Percentiles rank a stretch among this genome's conserved stretches.
These are phyloP conservation scores for Sycophaga agraensis DNA, from an alignment of 1,140 invertebrate species.

Conservation along the genomic window DNA sequence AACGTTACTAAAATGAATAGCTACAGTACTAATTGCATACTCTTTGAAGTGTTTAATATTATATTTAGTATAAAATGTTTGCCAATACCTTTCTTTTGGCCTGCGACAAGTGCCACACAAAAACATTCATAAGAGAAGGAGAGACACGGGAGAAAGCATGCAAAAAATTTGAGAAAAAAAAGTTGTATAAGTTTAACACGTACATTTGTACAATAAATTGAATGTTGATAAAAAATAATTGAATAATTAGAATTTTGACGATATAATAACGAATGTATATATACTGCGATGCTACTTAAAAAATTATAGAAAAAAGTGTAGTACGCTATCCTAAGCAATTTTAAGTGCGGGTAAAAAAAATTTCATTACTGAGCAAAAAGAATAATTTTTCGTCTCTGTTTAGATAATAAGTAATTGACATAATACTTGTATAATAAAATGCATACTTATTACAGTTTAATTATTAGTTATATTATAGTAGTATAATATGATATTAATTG, in stretches of 20 bases:
- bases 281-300: slow-evolving; percentile 22
- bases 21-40: no score
- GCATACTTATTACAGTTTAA: no score
- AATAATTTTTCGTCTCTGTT: background rate
- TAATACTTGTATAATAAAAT: no score
- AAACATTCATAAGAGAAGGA: slow-evolving; percentile 63
- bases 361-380: background rate
- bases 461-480: no score
- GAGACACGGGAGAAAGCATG: slow-evolving; percentile 61
- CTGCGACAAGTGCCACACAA: slow-evolving; percentile 63
- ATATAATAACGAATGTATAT: slow-evolving; percentile 5
- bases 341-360: background rate
- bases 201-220: slow-evolving; percentile 32
- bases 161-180: slow-evolving; percentile 60
- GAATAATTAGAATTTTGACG: slow-evolving; percentile 17
- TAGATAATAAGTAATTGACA: background rate
- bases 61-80: slow-evolving; percentile 35
- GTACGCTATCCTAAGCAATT: background rate
- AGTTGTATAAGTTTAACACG: slow-evolving; percentile 50
- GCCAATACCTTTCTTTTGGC: slow-evolving; percentile 64
- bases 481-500: slow-evolving; percentile 2
- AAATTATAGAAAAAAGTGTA: slow-evolving; percentile 23
- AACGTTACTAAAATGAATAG: no score
- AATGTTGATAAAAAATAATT: slow-evolving; percentile 25
- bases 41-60: slow-evolving; percentile 2